A percentile compares a stretch with the other conserved stretches of the same genome.
phyloP scores from a whole-genome alignment of 1,140 invertebrate species.

The Steinernema khuongi region DNA sequence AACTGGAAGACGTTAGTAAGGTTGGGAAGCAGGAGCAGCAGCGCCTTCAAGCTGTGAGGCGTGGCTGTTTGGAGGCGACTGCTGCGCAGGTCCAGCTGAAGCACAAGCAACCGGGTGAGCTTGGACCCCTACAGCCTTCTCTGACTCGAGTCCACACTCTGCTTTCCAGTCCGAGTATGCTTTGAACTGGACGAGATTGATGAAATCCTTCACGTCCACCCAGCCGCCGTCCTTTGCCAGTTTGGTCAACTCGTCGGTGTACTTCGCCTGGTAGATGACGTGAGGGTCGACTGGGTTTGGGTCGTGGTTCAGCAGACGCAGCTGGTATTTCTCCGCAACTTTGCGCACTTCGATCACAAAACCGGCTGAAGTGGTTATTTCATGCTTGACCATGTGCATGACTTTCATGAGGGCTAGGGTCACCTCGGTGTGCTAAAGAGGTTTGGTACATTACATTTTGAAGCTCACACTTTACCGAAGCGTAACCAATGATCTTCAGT shows the following conservation, averaged over 20 bases:
- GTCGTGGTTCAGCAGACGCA: conserved; percentile 35
- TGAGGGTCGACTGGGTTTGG: conserved; percentile 37
- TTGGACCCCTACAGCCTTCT: too few species aligned
- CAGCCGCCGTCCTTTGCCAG: conserved; percentile 26
- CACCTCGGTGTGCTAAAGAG: conserved; percentile 38
- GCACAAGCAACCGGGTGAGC: too few species aligned
- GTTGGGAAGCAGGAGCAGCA: too few species aligned
- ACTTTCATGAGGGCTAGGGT: conserved; percentile 40
- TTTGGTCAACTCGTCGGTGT: conserved; percentile 16
- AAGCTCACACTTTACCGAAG: conserved; percentile 26
- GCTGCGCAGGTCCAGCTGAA: too few species aligned
- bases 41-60: too few species aligned
- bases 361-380: conserved; percentile 41
- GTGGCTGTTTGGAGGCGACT: too few species aligned
- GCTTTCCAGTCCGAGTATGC: conserved; percentile 7
- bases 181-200: conserved; percentile 22
- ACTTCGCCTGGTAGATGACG: conserved; percentile 34
- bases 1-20: too few species aligned
- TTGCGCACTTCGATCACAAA: conserved; percentile 35
- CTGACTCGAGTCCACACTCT: too few species aligned
- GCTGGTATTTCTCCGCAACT: background rate
- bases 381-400: conserved; percentile 27
- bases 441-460: background rate
- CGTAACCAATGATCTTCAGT: conserved; percentile 36
- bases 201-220: conserved; percentile 25